Conservation (phyloP, 53 echinoderm and acorn worm genomes). For the Temnopleurus reevesii region DNA sequence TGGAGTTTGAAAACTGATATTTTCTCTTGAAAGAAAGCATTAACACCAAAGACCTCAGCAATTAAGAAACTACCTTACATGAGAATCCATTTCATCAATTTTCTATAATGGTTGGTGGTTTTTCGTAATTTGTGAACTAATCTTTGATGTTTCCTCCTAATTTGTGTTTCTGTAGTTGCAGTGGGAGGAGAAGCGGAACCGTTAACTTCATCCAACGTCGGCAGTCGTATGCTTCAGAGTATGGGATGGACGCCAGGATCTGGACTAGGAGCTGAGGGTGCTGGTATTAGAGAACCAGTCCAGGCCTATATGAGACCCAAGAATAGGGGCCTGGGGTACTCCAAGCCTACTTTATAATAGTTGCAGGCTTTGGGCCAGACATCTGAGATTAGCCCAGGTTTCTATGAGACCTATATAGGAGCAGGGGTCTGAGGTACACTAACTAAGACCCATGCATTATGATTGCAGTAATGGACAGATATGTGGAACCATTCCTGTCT, state of each 20-base stretch:
- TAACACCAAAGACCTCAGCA: too few relatives aligned
- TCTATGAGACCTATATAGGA: not conserved
- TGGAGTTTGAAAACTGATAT: too few relatives aligned
- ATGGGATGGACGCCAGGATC: conserved; percentile 99
- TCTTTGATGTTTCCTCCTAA: not conserved
- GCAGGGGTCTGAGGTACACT: not conserved
- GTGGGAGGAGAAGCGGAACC: conserved; percentile 73
- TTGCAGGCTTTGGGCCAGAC: too few relatives aligned
- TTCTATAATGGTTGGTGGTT: too few relatives aligned
- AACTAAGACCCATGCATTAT: not conserved
- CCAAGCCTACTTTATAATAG: conserved; percentile 80
- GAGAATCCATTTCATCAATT: too few relatives aligned
- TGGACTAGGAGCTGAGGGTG: conserved; percentile 81
- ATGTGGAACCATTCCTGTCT: too few relatives aligned
- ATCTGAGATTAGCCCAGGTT: not conserved
- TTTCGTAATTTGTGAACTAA: too few relatives aligned
- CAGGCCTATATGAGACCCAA: conserved; percentile 89
- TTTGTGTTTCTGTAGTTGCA: conserved; percentile 60
- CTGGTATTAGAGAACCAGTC: conserved; percentile 85
- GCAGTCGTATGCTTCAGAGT: conserved; percentile 90
- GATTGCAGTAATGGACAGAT: too few relatives aligned
- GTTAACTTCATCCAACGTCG: conserved; percentile 82
- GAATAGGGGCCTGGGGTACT: conserved; percentile 89
- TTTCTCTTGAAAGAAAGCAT: too few relatives aligned
- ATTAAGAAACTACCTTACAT: too few relatives aligned